Conservation (phyloP, 1,140 invertebrate species). For the Nephotettix cincticeps region DNA sequence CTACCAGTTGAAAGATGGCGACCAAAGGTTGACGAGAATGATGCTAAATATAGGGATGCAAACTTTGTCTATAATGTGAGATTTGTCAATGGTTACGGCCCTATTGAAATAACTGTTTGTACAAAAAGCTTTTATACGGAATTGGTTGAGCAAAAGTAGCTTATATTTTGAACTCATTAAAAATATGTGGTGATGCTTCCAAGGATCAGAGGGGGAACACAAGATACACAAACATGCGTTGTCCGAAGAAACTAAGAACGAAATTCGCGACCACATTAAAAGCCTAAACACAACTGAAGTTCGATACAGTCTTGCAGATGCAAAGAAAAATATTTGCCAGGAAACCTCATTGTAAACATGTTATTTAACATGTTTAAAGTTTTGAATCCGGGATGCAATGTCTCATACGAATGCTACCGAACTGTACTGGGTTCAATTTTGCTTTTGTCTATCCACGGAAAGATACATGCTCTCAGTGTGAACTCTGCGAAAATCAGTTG, state of each 20-base stretch:
- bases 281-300: slow-evolving; percentile 8
- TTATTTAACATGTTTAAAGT: slow-evolving; percentile 39
- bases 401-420: slow-evolving; percentile 30
- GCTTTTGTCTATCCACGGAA: slow-evolving; percentile 27
- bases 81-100: slow-evolving; percentile 3
- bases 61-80: slow-evolving; percentile 16
- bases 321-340: slow-evolving; percentile 28
- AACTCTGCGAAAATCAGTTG: slow-evolving; percentile 23
- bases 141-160: slow-evolving; percentile 18
- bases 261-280: slow-evolving; percentile 17
- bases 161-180: slow-evolving; percentile 19
- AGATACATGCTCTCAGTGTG: slow-evolving; percentile 30
- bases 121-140: slow-evolving; percentile 11
- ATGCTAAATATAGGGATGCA: slow-evolving; percentile 9
- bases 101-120: slow-evolving; percentile 16
- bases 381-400: slow-evolving; percentile 25
- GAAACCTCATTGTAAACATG: slow-evolving; percentile 25
- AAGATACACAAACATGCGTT: slow-evolving; percentile 8
- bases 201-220: slow-evolving; percentile 25
- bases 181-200: slow-evolving; percentile 8
- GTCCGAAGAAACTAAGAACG: slow-evolving; percentile 1
- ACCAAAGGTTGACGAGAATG: slow-evolving; percentile 18
- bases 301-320: slow-evolving; percentile 18
- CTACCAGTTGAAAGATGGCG: slow-evolving; percentile 13
- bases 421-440: slow-evolving; percentile 29